Base-by-base conservation (phyloP, 2,888 invertebrate genomes). In the Drosophila pseudotalamancana region DNA sequence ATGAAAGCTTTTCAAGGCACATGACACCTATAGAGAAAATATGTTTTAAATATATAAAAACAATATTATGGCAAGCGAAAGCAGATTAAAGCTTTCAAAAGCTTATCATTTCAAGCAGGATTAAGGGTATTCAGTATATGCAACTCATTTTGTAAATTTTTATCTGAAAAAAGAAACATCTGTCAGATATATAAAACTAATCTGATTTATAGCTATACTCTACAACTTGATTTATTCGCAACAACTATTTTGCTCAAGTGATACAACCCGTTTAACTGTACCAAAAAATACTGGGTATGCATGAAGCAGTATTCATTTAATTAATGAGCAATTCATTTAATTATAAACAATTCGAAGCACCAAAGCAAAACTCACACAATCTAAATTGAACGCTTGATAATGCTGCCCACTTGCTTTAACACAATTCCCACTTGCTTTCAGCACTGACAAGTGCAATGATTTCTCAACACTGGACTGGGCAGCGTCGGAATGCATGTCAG, bases 261-360 rank as follows among this genome's bases (percentile, higher is more conserved):
- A 12, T 34, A 5, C 25, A 21, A 49, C 48, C 40, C 50, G 8
- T 37, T 23, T 4, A 25, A 6, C 4, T n/a, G n/a, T 21, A 21
- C 6, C 29, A 4, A 12, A 37, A 55, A 34, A 21, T 32, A 49
- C 9, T 32, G 19, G 21, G 45, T 35, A 40, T 31, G 14, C 54
- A 11, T 50, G n/a, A 42, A 46, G 1, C 56, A 49, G 61, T 75
- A 65, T 72, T 61, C 84, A 66, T 86, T 86, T 71, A 86, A 80
- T 83, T 83, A 81, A 81, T 81, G 84, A 86, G 87, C 65, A 83
- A 83, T 81, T 86, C 68, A 81, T 86, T 83, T 76, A 81, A 86
- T 81, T 83, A 86, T 83, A 86, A 81, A 81, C 80, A 80, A 80
- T 79, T 64, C 70, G 34, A 51, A 18, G 55, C 40, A 14, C 19